phyloP scores from a whole-genome alignment of 2,113 vertebrate species.

The Macrotus californicus region DNA sequence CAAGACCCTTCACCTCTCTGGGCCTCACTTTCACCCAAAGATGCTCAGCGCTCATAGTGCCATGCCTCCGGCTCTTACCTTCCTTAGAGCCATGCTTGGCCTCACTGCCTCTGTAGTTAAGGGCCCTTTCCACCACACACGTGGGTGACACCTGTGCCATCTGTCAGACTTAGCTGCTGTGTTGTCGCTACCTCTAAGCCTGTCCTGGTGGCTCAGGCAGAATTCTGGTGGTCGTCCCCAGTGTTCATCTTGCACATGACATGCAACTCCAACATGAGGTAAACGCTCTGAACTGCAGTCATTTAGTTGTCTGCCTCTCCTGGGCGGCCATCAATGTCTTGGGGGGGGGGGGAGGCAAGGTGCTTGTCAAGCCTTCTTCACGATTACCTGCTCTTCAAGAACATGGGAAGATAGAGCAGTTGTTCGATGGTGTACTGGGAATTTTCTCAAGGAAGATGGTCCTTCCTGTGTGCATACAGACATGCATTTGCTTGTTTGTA shows the following conservation, averaged over 20 bases:
- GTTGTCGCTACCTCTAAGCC: background rate
- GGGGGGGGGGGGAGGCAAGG: background rate
- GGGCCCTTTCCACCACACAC: background rate
- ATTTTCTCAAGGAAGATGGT: background rate
- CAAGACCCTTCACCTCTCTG: background rate
- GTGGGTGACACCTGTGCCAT: background rate
- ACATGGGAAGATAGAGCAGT: background rate
- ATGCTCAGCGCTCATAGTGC: background rate
- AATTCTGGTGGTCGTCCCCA: background rate
- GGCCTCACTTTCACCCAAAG: background rate
- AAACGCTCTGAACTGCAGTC: fast-evolving
- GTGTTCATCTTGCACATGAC: background rate
- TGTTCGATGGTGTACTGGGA: background rate
- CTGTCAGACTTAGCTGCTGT: background rate
- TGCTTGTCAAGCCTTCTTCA: background rate
- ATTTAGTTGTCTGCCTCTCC: too few species aligned
- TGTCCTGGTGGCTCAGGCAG: background rate
- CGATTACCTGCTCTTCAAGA: background rate
- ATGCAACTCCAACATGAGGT: background rate
- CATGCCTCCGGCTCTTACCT: background rate
- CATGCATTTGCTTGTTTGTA: background rate
- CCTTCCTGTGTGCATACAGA: background rate
- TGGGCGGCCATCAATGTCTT: background rate
- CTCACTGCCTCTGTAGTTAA: background rate
- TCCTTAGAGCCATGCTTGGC: background rate